Evolutionary conservation across 2,888 invertebrate genomes (phyloP), one percentile per base, ranked within the genome.

Genomic region (Drosophila yooni): DNA sequence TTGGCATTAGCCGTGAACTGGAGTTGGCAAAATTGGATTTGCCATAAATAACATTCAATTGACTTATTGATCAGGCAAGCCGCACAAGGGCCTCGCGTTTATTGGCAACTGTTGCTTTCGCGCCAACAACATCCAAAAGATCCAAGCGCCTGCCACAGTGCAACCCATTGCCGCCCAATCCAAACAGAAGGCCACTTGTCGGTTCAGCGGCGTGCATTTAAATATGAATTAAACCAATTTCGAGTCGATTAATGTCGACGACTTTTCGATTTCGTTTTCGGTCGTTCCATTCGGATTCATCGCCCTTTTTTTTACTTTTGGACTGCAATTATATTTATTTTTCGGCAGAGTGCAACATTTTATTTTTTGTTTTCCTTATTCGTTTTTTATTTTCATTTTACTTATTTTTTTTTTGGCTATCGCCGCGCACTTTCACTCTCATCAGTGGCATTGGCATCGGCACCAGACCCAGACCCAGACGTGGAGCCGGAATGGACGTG

Each of bases 191-290:
- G 61, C 54, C 89, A 81, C 60, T 80, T 80, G 72, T 54, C 64
- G 59, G 59, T 69, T 46, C 82, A 77, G 66, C 54, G 59, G 72
- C 68, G 46, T 77, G 69, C 88, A 91, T 82, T 90, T 90, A 91
- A 91, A 90, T 91, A 91, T 91, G 91, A 91, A 91, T 91, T 91
- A 91, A 90, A 79, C 84, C 91, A 88, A 90, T 88, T 90, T 83
- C 82, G 81, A 78, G 86, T 88, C 91, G 91, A 90, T 91, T 91
- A 91, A 91, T 90, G 78, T 88, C 82, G 76, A 75, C 88, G 74
- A 66, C 67, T 70, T 76, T 72, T 70, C 79, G 63, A 61, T 67
- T 71, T 76, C 73, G 62, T 64, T 76, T 83, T 76, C 70, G 70
- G 50, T 43, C 57, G 48, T 54, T 36, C 51, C 72, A 56, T 62